Conservation (phyloP, 2,888 invertebrate genomes). For the Julus scanicus region DNA sequence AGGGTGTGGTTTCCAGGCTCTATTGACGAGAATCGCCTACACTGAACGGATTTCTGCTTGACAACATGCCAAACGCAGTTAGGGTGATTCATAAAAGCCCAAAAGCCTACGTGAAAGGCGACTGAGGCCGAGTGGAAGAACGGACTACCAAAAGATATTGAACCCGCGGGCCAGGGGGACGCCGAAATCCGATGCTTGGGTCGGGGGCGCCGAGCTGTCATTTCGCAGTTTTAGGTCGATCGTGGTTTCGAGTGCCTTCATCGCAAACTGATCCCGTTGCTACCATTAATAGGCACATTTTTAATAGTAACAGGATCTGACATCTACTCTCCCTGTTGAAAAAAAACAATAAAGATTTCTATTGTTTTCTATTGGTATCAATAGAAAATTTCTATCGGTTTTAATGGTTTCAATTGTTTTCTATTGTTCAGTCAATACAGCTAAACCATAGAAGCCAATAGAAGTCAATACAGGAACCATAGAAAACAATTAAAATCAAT, state of each 20-base stretch:
- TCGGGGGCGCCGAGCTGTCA: neutral
- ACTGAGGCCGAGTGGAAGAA: neutral
- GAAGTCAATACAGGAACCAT: too few relatives aligned
- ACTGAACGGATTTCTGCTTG: neutral
- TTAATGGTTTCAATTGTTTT: too few relatives aligned
- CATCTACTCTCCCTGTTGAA: too few relatives aligned
- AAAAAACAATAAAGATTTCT: too few relatives aligned
- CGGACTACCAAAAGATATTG: neutral
- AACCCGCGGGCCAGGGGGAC: conserved; percentile 23
- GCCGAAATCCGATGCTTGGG: neutral
- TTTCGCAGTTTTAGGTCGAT: neutral
- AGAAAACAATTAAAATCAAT: too few relatives aligned
- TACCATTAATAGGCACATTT: neutral
- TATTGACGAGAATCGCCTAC: conserved; percentile 8
- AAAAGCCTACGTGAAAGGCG: neutral
- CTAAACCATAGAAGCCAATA: too few relatives aligned
- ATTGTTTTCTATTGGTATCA: too few relatives aligned
- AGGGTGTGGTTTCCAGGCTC: conserved; percentile 15
- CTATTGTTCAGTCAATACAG: too few relatives aligned
- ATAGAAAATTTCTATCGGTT: too few relatives aligned
- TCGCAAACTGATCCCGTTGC: too few relatives aligned
- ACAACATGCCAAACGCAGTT: neutral
- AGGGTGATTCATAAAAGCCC: neutral
- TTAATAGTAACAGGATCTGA: neutral
- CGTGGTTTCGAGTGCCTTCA: neutral